Evolutionary conservation across 2,888 invertebrate species (phyloP).

Genomic region (Nebria salina): DNA sequence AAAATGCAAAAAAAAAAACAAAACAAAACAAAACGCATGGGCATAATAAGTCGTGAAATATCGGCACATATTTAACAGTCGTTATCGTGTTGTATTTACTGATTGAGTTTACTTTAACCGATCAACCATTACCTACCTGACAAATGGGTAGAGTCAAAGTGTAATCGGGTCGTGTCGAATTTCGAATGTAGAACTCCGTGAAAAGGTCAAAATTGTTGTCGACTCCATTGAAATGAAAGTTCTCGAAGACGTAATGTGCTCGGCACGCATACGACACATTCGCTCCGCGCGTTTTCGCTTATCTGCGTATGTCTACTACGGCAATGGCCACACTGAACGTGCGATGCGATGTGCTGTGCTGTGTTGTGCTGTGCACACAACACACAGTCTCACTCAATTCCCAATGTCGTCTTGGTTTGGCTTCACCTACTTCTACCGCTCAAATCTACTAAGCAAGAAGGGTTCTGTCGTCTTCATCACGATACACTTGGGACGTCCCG

Average conservation of each 20-base stretch:
- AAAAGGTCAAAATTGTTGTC: not conserved
- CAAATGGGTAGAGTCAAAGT: not conserved
- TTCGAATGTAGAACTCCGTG: conserved; percentile 3
- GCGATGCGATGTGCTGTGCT: not conserved
- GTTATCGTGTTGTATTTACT: conserved; percentile 36
- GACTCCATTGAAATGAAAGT: not conserved
- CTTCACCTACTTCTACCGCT: not conserved
- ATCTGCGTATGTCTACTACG: conserved; percentile 5
- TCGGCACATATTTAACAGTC: conserved; percentile 30
- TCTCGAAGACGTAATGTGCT: not conserved
- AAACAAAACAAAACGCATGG: not conserved
- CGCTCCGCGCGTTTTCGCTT: conserved; percentile 4
- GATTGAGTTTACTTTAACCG: conserved; percentile 26
- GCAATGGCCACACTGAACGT: not conserved
- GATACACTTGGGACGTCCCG: conserved; percentile 57
- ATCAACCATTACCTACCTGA: not conserved
- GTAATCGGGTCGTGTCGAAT: conserved; percentile 2
- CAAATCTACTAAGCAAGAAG: conserved; percentile 10
- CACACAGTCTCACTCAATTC: not conserved
- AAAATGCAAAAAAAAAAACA: not conserved
- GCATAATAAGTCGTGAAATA: conserved; percentile 17
- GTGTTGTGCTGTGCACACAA: conserved; percentile 2
- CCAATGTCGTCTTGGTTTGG: not conserved
- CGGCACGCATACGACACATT: conserved; percentile 9
- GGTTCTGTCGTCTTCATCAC: conserved; percentile 49